Conservation (phyloP, 2,888 invertebrate species). For the Erpobdella octoculata region DNA sequence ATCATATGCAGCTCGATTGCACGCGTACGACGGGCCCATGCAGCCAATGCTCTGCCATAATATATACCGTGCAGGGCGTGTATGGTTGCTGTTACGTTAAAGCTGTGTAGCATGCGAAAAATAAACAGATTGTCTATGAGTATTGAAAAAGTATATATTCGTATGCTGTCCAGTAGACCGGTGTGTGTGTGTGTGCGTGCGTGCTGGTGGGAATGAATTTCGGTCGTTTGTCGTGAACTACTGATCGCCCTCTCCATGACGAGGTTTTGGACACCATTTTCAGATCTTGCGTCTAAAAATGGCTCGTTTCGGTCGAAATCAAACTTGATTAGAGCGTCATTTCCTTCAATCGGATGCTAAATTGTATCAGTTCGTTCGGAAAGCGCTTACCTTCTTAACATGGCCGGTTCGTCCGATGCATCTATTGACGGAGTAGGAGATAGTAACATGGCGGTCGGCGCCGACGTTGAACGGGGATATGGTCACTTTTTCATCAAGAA, state of each 20-base stretch:
- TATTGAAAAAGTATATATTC: neutral
- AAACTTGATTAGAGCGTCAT: conserved; percentile 10
- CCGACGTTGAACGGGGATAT: conserved; percentile 43
- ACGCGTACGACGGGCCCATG: neutral
- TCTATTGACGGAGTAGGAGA: neutral
- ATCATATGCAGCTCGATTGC: neutral
- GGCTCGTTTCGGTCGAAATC: neutral
- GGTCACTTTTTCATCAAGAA: conserved; percentile 99
- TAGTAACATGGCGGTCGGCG: conserved; percentile 14
- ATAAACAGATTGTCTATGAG: conserved; percentile 21
- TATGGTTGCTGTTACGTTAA: conserved; percentile 20
- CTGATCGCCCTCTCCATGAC: neutral
- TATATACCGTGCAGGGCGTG: no score
- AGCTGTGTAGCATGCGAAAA: conserved; percentile 14
- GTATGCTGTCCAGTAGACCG: conserved; percentile 11
- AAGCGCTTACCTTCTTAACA: neutral
- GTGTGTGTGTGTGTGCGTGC: no score
- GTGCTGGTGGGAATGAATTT: conserved; percentile 7
- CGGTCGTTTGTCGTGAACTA: conserved; percentile 5
- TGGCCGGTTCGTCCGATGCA: conserved; percentile 13
- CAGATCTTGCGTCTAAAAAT: conserved; percentile 11
- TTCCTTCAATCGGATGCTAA: neutral
- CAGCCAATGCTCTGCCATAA: neutral
- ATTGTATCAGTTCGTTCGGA: neutral
- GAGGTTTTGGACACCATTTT: neutral